phyloP scores from a whole-genome alignment of 2,888 invertebrate species.

The Venusia cambrica region DNA sequence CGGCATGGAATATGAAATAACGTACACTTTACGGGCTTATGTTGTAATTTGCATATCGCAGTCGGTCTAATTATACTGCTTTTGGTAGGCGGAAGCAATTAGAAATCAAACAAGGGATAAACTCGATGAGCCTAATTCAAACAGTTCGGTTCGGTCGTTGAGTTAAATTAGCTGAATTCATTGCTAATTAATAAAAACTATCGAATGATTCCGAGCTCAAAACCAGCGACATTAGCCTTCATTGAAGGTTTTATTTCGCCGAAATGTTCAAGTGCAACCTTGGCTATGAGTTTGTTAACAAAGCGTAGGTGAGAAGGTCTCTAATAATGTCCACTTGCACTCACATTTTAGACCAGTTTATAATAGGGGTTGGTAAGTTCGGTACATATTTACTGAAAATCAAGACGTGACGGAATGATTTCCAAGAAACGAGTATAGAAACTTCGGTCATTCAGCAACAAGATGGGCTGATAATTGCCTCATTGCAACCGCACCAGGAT shows the following conservation, averaged over 20 bases:
- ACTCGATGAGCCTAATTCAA: slow-evolving; percentile 4
- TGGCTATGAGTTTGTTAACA: slow-evolving; percentile 17
- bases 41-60: slow-evolving; percentile 6
- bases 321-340: no score
- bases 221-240: slow-evolving; percentile 20
- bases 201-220: background rate
- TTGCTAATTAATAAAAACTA: slow-evolving; percentile 1
- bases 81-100: slow-evolving; percentile 14
- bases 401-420: no score
- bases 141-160: slow-evolving; percentile 3
- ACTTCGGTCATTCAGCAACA: no score
- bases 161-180: slow-evolving; percentile 4
- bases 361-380: no score
- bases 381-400: no score
- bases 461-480: no score
- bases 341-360: no score
- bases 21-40: no score
- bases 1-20: no score
- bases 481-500: no score
- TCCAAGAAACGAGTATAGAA: no score
- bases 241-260: slow-evolving; percentile 1
- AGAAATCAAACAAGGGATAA: slow-evolving; percentile 1
- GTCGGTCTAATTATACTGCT: slow-evolving; percentile 1
- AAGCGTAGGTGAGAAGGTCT: no score
- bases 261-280: slow-evolving; percentile 11